These are phyloP conservation scores for Lithobates pipiens DNA, from an alignment of 2,797 vertebrate species.

Conservation along the genomic window DNA sequence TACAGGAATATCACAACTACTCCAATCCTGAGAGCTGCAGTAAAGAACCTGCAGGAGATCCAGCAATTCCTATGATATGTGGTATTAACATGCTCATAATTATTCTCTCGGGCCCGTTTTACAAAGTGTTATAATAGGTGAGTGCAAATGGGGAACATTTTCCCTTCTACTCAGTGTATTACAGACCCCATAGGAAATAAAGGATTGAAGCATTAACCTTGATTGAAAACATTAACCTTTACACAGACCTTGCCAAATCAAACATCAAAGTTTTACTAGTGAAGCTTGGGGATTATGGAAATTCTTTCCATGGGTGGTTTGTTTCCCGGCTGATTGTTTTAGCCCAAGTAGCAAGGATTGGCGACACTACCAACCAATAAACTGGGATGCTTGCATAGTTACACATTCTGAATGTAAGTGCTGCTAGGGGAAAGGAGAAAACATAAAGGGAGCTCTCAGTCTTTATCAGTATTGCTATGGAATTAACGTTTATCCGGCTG, in stretches of 20 bases:
- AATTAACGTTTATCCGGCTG: constrained; percentile 79
- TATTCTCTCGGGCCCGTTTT: constrained; percentile 6
- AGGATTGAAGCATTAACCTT: constrained; percentile 45
- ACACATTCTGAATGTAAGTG: constrained; percentile 44
- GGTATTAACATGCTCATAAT: constrained; percentile 16
- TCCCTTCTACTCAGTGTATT: constrained; percentile 24
- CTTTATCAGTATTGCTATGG: constrained; percentile 64
- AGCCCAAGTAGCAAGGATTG: constrained; percentile 49
- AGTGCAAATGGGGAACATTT: constrained; percentile 10
- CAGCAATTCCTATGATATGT: background rate
- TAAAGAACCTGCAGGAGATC: background rate
- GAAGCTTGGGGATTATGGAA: constrained; percentile 43
- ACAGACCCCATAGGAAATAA: constrained; percentile 48
- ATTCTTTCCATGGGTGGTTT: constrained; percentile 44
- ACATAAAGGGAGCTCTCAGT: constrained; percentile 34
- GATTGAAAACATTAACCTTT: constrained; percentile 55
- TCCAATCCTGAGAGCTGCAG: background rate
- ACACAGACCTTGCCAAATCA: constrained; percentile 37
- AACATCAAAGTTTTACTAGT: constrained; percentile 37
- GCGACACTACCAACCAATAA: constrained; percentile 56
- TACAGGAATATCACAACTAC: background rate
- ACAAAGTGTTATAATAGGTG: constrained; percentile 29
- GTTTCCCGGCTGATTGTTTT: constrained; percentile 51
- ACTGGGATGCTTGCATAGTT: constrained; percentile 38
- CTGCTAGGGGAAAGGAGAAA: constrained; percentile 21